A percentile compares a stretch with the other conserved stretches of the same genome.
phyloP scores from a whole-genome alignment of 2,113 vertebrate genomes.

The Hippocampus zosterae region DNA sequence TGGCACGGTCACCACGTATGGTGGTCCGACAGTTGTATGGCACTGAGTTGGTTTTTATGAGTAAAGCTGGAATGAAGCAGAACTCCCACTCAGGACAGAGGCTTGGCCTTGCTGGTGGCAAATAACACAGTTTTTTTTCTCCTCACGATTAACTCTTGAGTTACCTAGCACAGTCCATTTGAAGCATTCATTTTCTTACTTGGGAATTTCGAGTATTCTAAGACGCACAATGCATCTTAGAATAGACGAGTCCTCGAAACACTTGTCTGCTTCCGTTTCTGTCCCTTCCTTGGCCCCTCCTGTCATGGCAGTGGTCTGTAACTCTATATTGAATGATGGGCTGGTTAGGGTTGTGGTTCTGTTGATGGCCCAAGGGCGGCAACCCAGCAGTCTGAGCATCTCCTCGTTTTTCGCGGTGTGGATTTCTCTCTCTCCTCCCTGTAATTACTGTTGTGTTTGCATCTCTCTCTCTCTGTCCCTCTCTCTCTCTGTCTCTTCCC shows the following conservation, averaged over 20 bases:
- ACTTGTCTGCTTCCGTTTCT: slow-evolving; percentile 10
- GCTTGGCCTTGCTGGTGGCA: background rate
- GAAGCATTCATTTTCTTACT: background rate
- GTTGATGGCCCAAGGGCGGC: slow-evolving; percentile 58
- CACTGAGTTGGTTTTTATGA: slow-evolving; percentile 22
- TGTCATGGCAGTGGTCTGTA: slow-evolving; percentile 42
- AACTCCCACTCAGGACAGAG: background rate
- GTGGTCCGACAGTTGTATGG: slow-evolving; percentile 27
- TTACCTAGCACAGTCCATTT: background rate
- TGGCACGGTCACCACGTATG: slow-evolving; percentile 43
- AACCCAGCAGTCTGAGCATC: slow-evolving; percentile 61
- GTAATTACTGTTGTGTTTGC: slow-evolving; percentile 66
- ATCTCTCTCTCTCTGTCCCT: slow-evolving; percentile 26
- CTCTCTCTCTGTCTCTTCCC: slow-evolving; percentile 9
- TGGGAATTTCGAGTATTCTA: background rate
- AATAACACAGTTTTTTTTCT: background rate
- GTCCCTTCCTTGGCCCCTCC: slow-evolving; percentile 24
- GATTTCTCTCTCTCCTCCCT: slow-evolving; percentile 53
- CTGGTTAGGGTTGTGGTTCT: slow-evolving; percentile 53
- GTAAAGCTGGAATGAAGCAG: slow-evolving; percentile 2
- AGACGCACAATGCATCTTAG: background rate
- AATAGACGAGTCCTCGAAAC: background rate
- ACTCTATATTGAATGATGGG: slow-evolving; percentile 35
- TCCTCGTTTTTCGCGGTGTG: slow-evolving; percentile 42
- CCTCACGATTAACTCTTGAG: background rate